These are phyloP conservation scores for Blastobasis adustella DNA, from an alignment of 2,888 invertebrate species.

Conservation along the genomic window DNA sequence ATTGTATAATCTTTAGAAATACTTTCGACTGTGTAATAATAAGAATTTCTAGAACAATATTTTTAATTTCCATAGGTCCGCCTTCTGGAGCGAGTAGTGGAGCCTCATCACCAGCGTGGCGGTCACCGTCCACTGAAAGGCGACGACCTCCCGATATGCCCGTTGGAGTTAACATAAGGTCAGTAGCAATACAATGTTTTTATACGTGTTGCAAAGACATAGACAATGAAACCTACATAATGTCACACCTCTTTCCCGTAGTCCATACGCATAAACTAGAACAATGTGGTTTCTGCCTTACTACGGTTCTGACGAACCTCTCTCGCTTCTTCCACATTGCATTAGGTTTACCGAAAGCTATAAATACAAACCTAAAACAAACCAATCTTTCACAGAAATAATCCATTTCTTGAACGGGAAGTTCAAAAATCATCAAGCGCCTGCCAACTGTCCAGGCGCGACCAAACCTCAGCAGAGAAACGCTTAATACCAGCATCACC, in stretches of 20 bases:
- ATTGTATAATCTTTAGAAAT: slow-evolving; percentile 6
- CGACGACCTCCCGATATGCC: slow-evolving; percentile 71
- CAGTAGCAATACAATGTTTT: background rate
- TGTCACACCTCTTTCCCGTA: no score
- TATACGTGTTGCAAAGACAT: no score
- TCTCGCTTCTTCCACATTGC: no score
- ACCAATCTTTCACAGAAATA: slow-evolving; percentile 43
- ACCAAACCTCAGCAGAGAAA: slow-evolving; percentile 44
- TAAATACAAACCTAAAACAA: background rate
- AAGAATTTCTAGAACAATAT: background rate
- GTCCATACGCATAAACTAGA: no score
- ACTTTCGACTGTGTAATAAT: background rate
- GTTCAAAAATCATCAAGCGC: slow-evolving; percentile 81
- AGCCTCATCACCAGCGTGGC: slow-evolving; percentile 79
- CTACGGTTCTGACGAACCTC: no score
- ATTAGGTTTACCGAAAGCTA: no score
- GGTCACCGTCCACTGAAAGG: slow-evolving; percentile 77
- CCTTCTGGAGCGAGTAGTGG: slow-evolving; percentile 74
- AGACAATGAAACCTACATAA: no score
- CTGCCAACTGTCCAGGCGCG: slow-evolving; percentile 62
- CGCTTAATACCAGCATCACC: slow-evolving; percentile 36
- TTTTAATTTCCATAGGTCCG: slow-evolving; percentile 35
- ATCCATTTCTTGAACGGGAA: slow-evolving; percentile 70
- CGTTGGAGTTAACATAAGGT: slow-evolving; percentile 66
- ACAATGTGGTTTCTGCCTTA: no score